Conservation (phyloP, 1,140 invertebrate genomes). For the Meloidogyne floridensis region DNA sequence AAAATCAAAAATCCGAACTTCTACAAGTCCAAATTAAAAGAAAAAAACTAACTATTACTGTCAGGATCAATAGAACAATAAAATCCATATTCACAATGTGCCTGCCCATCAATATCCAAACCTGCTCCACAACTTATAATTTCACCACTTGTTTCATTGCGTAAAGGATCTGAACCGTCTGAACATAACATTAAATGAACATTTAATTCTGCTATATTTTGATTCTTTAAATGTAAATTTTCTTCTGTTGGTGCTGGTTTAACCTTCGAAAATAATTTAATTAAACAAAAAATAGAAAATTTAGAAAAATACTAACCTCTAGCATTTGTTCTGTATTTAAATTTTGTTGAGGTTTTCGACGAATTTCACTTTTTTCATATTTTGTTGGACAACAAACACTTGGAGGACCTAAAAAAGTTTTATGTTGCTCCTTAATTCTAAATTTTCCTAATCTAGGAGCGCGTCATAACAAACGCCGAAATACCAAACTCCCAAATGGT, state of each 20-base stretch:
- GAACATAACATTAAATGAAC: constrained; percentile 54
- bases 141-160: constrained; percentile 42
- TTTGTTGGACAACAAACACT: constrained; percentile 63
- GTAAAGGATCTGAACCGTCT: constrained; percentile 62
- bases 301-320: not conserved
- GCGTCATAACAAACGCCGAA: too few relatives aligned
- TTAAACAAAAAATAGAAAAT: too few relatives aligned
- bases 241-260: constrained; percentile 9
- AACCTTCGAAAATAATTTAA: not conserved
- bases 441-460: too few relatives aligned
- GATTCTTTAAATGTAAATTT: constrained; percentile 10
- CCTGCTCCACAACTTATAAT: constrained; percentile 55
- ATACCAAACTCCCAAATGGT: too few relatives aligned
- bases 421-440: too few relatives aligned
- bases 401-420: constrained; percentile 40
- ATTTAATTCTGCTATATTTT: constrained; percentile 15
- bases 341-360: constrained; percentile 47
- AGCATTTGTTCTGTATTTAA: not conserved
- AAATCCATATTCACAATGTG: constrained; percentile 59
- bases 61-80: constrained; percentile 64
- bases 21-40: not conserved
- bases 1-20: too few relatives aligned
- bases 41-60: constrained; percentile 30
- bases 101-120: constrained; percentile 56
- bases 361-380: constrained; percentile 30